Conservation (phyloP, 2,888 invertebrate species). For the Pediacus dermestoides region DNA sequence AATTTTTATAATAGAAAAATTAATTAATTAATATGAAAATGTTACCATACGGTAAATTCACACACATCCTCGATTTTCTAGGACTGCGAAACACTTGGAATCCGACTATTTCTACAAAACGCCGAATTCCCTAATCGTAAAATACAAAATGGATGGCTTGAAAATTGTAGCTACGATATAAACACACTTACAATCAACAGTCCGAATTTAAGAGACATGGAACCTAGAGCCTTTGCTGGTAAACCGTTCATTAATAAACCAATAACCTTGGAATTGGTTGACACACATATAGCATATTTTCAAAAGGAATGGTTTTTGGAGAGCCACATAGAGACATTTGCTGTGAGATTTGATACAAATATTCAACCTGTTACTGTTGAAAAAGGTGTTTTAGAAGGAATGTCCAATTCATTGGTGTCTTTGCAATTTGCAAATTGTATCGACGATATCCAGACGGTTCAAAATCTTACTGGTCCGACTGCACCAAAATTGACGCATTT, state of each 20-base stretch:
- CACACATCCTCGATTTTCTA: too few species aligned
- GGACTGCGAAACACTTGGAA: constrained; percentile 6
- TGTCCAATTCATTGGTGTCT: constrained; percentile 14
- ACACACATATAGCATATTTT: constrained; percentile 17
- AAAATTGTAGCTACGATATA: constrained; percentile 5
- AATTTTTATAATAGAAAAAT: too few species aligned
- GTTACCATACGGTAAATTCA: too few species aligned
- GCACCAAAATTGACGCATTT: constrained; percentile 14
- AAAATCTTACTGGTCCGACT: constrained; percentile 27
- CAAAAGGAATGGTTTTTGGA: constrained; percentile 22
- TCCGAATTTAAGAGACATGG: constrained; percentile 14
- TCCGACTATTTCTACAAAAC: constrained; percentile 8
- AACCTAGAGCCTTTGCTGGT: constrained; percentile 23
- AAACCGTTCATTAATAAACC: constrained; percentile 18
- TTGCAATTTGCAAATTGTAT: constrained; percentile 23
- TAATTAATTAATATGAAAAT: too few species aligned
- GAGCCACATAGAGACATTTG: constrained; percentile 8
- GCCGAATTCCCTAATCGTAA: constrained; percentile 12
- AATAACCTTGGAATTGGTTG: constrained; percentile 14
- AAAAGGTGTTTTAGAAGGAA: constrained; percentile 21
- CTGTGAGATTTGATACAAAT: constrained; percentile 8
- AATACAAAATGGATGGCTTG: constrained; percentile 18
- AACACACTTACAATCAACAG: constrained; percentile 13
- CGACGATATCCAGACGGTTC: constrained; percentile 17
- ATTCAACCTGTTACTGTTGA: constrained; percentile 18